Conservation (phyloP, 1,140 invertebrate species). For the Charaxes varanes region DNA sequence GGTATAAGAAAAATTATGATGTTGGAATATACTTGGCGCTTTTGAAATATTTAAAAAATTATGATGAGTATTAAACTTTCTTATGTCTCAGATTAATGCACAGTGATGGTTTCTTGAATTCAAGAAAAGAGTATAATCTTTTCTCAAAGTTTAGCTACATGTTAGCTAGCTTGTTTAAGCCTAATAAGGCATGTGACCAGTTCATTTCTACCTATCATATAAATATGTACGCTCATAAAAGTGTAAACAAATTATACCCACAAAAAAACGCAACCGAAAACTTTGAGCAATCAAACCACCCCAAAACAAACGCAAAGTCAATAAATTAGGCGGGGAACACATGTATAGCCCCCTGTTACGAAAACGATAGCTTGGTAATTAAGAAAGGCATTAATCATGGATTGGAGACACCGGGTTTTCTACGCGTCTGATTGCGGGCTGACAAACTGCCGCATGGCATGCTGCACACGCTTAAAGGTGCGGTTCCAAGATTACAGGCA, state of each 20-base stretch:
- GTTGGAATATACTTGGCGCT: too few relatives aligned
- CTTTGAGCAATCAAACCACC: constrained; percentile 35
- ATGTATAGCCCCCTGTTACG: constrained; percentile 40
- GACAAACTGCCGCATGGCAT: constrained; percentile 53
- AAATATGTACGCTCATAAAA: too few relatives aligned
- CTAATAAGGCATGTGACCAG: too few relatives aligned
- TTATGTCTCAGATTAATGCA: too few relatives aligned
- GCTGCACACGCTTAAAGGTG: constrained; percentile 16
- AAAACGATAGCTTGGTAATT: constrained; percentile 60
- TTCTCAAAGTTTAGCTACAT: too few relatives aligned
- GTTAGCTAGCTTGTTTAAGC: too few relatives aligned
- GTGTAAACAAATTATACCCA: neutral
- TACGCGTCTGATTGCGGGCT: constrained; percentile 44
- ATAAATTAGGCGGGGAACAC: constrained; percentile 60
- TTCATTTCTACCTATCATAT: too few relatives aligned
- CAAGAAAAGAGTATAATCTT: too few relatives aligned
- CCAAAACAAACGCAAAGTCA: constrained; percentile 48
- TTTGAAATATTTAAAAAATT: too few relatives aligned
- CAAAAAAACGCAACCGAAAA: constrained; percentile 19
- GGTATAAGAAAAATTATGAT: too few relatives aligned
- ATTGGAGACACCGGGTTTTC: constrained; percentile 44
- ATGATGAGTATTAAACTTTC: too few relatives aligned
- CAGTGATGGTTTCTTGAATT: too few relatives aligned
- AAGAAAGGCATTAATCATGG: constrained; percentile 64
- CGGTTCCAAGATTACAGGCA: constrained; percentile 16